A percentile compares a stretch with the other conserved stretches of the same genome.
Evolutionary conservation across 2,113 vertebrate genomes (phyloP).

Genomic region (Corydoras sp.): DNA sequence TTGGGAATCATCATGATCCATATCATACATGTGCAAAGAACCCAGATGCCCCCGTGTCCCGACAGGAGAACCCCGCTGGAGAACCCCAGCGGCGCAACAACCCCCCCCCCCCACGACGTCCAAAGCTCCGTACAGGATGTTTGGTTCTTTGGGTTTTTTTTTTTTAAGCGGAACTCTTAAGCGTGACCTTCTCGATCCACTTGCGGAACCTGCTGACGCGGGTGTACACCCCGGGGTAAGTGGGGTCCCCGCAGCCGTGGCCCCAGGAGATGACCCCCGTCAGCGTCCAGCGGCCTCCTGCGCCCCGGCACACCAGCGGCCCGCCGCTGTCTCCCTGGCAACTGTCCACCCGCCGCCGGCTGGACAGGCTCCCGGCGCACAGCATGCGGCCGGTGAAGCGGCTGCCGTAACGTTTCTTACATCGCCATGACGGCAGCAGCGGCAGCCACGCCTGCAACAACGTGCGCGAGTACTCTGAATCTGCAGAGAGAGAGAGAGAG

Average conservation of each 20-base stretch:
- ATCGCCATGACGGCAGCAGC: constrained; percentile 70
- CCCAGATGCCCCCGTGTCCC: too few relatives aligned
- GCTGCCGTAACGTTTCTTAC: constrained; percentile 65
- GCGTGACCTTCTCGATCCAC: constrained; percentile 74
- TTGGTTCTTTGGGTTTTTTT: too few relatives aligned
- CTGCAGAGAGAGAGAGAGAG: constrained; percentile 43
- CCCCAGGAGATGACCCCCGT: constrained; percentile 83
- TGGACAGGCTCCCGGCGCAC: constrained; percentile 78
- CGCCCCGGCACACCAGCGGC: constrained; percentile 75
- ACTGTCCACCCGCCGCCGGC: constrained; percentile 76
- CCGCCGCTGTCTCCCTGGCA: constrained; percentile 86
- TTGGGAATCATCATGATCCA: too few relatives aligned
- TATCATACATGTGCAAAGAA: too few relatives aligned
- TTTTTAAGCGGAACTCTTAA: constrained; percentile 40
- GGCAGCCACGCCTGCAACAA: constrained; percentile 77
- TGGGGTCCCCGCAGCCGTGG: constrained; percentile 77
- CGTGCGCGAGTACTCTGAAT: constrained; percentile 75
- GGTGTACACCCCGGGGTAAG: constrained; percentile 82
- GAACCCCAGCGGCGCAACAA: too few relatives aligned
- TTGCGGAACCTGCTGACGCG: constrained; percentile 76
- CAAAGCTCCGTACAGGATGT: too few relatives aligned
- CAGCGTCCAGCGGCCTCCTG: constrained; percentile 73
- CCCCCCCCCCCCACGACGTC: too few relatives aligned
- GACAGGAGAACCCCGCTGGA: too few relatives aligned
- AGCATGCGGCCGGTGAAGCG: constrained; percentile 82